Conservation (phyloP, 2,797 vertebrate species). For the Melanotaenia nigrans region DNA sequence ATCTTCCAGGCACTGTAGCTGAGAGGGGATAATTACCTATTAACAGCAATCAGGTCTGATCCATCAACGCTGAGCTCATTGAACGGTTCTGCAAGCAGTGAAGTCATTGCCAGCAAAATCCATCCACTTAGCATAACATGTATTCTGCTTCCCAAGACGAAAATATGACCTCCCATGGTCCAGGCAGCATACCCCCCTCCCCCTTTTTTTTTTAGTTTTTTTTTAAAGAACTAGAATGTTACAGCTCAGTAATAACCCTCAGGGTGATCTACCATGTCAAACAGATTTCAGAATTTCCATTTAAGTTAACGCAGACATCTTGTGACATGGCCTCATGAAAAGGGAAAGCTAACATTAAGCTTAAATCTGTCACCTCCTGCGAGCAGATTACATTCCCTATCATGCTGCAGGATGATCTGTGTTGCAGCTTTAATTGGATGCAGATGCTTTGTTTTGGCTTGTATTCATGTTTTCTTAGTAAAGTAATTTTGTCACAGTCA, state of each 20-base stretch:
- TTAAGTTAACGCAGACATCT: conserved; percentile 7
- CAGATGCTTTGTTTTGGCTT: conserved; percentile 24
- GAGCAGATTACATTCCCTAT: conserved; percentile 14
- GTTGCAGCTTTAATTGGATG: conserved; percentile 11
- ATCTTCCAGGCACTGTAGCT: neutral
- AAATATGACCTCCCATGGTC: conserved; percentile 6
- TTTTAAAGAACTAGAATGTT: neutral
- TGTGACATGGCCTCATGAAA: neutral
- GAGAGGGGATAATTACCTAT: conserved; percentile 13
- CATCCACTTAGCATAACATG: conserved; percentile 20
- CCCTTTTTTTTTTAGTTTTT: neutral
- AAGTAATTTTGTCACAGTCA: conserved; percentile 7
- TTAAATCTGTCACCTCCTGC: conserved; percentile 16
- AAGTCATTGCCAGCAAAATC: conserved; percentile 10
- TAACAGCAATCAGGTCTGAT: neutral
- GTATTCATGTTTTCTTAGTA: neutral
- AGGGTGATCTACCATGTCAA: conserved; percentile 9
- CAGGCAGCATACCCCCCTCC: conserved; percentile 3
- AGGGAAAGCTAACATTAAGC: conserved; percentile 6
- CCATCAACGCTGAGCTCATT: neutral
- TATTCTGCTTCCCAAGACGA: neutral
- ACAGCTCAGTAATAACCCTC: conserved; percentile 25
- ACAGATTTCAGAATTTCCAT: conserved; percentile 22
- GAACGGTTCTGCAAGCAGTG: neutral
- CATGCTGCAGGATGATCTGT: neutral